Base-by-base conservation (phyloP, 2,797 vertebrate species). In the Danio kyathit region DNA sequence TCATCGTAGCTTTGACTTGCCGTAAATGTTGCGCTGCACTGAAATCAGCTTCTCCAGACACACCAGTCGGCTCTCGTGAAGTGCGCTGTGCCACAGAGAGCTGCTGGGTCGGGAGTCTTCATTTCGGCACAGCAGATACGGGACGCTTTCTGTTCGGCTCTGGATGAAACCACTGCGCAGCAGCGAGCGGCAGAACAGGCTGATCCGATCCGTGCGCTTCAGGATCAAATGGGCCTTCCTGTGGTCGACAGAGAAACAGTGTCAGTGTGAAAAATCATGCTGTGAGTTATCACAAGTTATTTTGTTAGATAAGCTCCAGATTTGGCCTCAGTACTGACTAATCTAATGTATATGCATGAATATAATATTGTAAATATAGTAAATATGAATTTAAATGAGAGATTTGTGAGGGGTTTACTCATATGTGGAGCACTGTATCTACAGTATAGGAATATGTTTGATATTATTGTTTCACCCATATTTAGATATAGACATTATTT, bases 171-270 rank as follows among this genome's bases (percentile, higher is more conserved):
- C 92, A 64, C 97, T 98, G 85, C 93, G 93, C n/a, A 99, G 93
- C 77, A 99, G 94, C 44, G 95, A 94, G 0, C 96, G 94, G 83
- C 96, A 96, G 83, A 94, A 94, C 86, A 95, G 94, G 83, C 95
- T 94, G 74, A 99, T 96, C 88, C 95, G 95, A 71, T 98, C 97
- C 87, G 96, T 93, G 46, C 97, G 90, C 66, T 96, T 91, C 6
- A 99, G 94, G 87, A 99, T 97, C 92, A 99, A 90, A 87, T 97
- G 97, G 63, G 97, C 97, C 92, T 99, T 99, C 87, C 98, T 99
- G 76, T 19, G 70, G 21, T 10, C 8, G 13, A 8, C 7, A 63
- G 40, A 90, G 14, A 56, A 59, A 70, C 12, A 61, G 40, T 90
- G 82, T 41, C 82, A 17, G 82, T 40, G 60, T 13, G 13, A 29